These are phyloP conservation scores for Actinostola sp. DNA, from an alignment of 92 coral and sea anemone species.

Conservation along the genomic window DNA sequence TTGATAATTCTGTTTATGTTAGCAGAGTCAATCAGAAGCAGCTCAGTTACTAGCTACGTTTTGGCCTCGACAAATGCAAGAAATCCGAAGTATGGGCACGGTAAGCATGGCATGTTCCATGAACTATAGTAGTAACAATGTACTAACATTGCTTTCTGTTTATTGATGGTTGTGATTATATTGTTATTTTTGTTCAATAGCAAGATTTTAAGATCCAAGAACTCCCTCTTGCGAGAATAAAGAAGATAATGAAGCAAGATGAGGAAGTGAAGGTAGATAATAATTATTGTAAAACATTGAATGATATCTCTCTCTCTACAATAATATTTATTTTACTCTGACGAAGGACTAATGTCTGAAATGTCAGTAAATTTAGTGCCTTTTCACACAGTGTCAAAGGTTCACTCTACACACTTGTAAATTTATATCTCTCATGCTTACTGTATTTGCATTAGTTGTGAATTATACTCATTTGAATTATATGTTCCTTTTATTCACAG, in stretches of 20 bases:
- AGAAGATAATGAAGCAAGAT: slow-evolving; percentile 99
- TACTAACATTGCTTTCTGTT: background rate
- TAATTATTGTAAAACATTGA: too few relatives aligned
- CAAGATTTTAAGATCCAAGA: slow-evolving; percentile 96
- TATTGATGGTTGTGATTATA: background rate
- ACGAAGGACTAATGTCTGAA: too few relatives aligned
- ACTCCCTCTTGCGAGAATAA: slow-evolving; percentile 96
- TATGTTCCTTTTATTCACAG: slow-evolving; percentile 35
- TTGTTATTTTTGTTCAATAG: slow-evolving; percentile 38
- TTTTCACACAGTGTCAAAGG: too few relatives aligned
- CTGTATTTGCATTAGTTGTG: too few relatives aligned
- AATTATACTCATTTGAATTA: too few relatives aligned
- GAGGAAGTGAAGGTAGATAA: slow-evolving; percentile 99
- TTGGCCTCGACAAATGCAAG: slow-evolving; percentile 97
- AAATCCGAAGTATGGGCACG: slow-evolving; percentile 83
- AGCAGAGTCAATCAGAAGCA: slow-evolving; percentile 87
- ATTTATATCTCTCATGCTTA: too few relatives aligned
- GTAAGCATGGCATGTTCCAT: slow-evolving; percentile 33
- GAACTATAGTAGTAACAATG: background rate
- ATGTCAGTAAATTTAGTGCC: too few relatives aligned
- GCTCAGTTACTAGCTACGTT: slow-evolving; percentile 92
- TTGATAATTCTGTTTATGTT: background rate
- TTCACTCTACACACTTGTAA: too few relatives aligned
- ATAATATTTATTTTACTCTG: too few relatives aligned
- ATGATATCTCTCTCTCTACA: too few relatives aligned